These are phyloP conservation scores for Cephus pygmeus DNA, from an alignment of 2,888 invertebrate genomes.

Conservation along the genomic window DNA sequence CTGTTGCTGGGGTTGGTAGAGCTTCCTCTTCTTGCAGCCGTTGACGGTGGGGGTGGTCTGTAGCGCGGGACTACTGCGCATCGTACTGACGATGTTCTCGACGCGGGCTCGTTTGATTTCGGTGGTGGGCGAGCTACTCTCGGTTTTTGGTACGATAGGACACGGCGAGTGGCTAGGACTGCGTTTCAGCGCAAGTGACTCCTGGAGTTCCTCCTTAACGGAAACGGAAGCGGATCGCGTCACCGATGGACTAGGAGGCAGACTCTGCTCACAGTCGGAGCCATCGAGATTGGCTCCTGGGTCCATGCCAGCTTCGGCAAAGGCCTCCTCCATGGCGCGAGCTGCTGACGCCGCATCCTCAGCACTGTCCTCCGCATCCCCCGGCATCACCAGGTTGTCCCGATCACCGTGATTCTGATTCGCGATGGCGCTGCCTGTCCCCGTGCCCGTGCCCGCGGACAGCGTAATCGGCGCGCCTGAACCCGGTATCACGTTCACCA, in stretches of 20 bases:
- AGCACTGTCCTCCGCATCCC: slow-evolving; percentile 63
- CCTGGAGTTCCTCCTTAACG: slow-evolving; percentile 62
- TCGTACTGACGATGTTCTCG: slow-evolving; percentile 94
- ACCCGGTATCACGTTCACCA: slow-evolving; percentile 37
- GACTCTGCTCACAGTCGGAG: slow-evolving; percentile 62
- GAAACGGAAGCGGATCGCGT: slow-evolving; percentile 62
- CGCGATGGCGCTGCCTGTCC: background rate
- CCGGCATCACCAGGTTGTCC: slow-evolving; percentile 59
- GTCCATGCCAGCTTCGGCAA: slow-evolving; percentile 73
- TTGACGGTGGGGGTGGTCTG: slow-evolving; percentile 82
- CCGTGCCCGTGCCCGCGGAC: background rate
- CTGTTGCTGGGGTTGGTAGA: slow-evolving; percentile 96
- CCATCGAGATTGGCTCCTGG: slow-evolving; percentile 64
- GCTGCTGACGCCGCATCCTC: slow-evolving; percentile 66
- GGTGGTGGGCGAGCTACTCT: slow-evolving; percentile 69
- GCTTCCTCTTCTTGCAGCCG: slow-evolving; percentile 95
- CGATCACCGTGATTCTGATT: slow-evolving; percentile 51
- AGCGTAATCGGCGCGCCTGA: slow-evolving; percentile 4
- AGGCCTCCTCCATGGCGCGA: slow-evolving; percentile 71
- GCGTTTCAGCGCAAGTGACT: slow-evolving; percentile 53
- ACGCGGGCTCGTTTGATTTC: slow-evolving; percentile 93
- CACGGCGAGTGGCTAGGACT: slow-evolving; percentile 63
- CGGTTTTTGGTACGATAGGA: slow-evolving; percentile 58
- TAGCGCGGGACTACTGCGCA: slow-evolving; percentile 85
- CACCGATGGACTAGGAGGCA: slow-evolving; percentile 60